Base-by-base conservation (phyloP, 2,797 vertebrate genomes). In the Xiphorhynchus erythropygius region DNA sequence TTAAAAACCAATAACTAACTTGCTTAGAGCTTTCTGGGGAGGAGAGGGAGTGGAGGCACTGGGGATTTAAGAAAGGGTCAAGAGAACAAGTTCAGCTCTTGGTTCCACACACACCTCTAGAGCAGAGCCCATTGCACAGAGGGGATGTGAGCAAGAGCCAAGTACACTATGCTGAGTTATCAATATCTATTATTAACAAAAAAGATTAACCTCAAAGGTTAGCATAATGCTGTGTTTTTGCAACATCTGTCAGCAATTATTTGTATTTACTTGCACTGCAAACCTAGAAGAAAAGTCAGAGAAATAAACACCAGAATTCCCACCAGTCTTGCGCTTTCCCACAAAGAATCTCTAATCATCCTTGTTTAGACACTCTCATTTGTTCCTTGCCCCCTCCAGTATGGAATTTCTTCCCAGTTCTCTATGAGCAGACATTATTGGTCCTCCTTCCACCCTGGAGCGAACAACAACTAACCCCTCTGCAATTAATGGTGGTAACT, bases 191-290 rank as follows among this genome's bases (percentile, higher is more conserved):
- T 62, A 84, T 63, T 82, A 88, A 92, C 39, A 39, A 75, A 85
- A 60, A 65, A 89, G 81, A 67, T 24, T 47, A 78, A 86, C 64
- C 62, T 78, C 75, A 59, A 81, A 64, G 28, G 39, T 71, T 78
- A 94, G 56, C 62, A 86, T 32, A 84, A 71, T n/a, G 57, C 73
- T 73, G 4, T 49, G 62, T 22, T 86, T 84, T 84, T 63, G 75
- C 56, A 94, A 86, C 90, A 96, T 88, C 91, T 96, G 95, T 89
- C 95, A 95, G 87, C 82, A 90, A 95, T 96, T 87, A 89, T 94
- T 96, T 94, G 91, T 92, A 92, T 95, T 96, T 93, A 96, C 84
- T 94, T 52, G 46, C 27, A 33, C 47, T 59, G 69, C 73, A 94
- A 93, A 92, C n/a, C 25, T 57, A 85, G 62, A 78, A 87, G 56